These are phyloP conservation scores for Nezara viridula DNA, from an alignment of 2,888 invertebrate genomes.

Conservation along the genomic window DNA sequence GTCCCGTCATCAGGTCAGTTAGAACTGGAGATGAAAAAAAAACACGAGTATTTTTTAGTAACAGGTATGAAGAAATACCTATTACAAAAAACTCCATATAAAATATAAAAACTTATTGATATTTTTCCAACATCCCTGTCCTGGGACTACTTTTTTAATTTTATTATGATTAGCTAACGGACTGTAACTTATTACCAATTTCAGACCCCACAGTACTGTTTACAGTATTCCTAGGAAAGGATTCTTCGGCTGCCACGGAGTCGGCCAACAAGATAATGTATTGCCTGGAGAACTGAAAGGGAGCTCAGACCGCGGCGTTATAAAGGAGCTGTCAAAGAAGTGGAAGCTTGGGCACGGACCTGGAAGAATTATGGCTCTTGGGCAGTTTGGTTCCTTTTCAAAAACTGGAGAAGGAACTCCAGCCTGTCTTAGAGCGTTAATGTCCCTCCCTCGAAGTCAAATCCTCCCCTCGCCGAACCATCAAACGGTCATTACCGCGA, in stretches of 20 bases:
- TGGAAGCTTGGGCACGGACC: not conserved
- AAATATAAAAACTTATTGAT: too few relatives aligned
- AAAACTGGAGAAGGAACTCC: not conserved
- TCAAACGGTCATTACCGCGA: not conserved
- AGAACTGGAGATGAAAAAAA: too few relatives aligned
- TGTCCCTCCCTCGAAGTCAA: not conserved
- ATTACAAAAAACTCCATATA: too few relatives aligned
- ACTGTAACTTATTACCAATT: too few relatives aligned
- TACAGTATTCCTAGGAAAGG: not conserved
- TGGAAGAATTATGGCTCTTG: not conserved
- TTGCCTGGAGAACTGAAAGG: not conserved
- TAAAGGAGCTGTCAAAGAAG: slow-evolving; percentile 6
- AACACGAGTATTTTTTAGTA: too few relatives aligned
- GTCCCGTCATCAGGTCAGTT: not conserved
- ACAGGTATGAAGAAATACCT: too few relatives aligned
- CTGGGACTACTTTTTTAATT: too few relatives aligned
- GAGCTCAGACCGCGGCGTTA: not conserved
- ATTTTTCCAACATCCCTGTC: too few relatives aligned
- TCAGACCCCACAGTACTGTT: not conserved
- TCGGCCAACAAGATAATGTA: not conserved
- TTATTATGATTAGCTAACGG: too few relatives aligned
- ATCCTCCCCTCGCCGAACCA: not conserved
- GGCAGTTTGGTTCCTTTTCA: not conserved
- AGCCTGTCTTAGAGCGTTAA: not conserved
- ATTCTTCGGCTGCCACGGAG: not conserved